A percentile compares a stretch with the other conserved stretches of the same genome.
Conservation (phyloP, 2,888 invertebrate species). For the Thereva nobilitata region DNA sequence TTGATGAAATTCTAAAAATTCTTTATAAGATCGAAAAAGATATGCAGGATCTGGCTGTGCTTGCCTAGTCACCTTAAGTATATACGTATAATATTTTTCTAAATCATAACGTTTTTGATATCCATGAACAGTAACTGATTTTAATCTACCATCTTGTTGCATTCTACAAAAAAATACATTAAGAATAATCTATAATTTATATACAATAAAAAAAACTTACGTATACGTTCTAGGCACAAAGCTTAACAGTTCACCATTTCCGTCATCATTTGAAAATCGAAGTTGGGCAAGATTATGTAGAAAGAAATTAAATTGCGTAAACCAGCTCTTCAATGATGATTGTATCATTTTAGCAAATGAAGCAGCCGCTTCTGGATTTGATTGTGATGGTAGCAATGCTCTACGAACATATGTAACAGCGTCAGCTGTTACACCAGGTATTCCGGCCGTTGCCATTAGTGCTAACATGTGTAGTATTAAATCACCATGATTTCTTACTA, state of each 20-base stretch:
- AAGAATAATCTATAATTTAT: constrained; percentile 8
- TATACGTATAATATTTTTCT: constrained; percentile 96
- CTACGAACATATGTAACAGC: constrained; percentile 91
- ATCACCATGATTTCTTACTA: constrained; percentile 88
- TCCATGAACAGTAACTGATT: constrained; percentile 80
- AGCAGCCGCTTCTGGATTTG: constrained; percentile 95
- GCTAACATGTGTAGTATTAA: constrained; percentile 88
- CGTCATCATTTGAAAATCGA: constrained; percentile 86
- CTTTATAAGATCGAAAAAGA: constrained; percentile 92
- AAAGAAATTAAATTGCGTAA: constrained; percentile 98
- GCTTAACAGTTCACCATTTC: constrained; percentile 78
- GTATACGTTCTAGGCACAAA: constrained; percentile 94
- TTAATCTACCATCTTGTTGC: constrained; percentile 86
- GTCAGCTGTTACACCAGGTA: constrained; percentile 78
- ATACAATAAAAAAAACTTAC: constrained; percentile 64
- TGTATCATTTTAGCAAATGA: constrained; percentile 95
- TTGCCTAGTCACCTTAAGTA: constrained; percentile 80
- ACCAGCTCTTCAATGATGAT: constrained; percentile 88
- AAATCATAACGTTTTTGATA: constrained; percentile 96
- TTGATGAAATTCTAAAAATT: constrained; percentile 95
- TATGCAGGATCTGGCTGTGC: constrained; percentile 84
- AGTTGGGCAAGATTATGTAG: constrained; percentile 94
- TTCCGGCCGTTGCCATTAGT: constrained; percentile 63
- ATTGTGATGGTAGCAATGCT: constrained; percentile 83
- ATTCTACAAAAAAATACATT: constrained; percentile 62